Evolutionary conservation across 2,888 invertebrate species (phyloP), one percentile per base, ranked within the genome.

Genomic region (Ferrisia virgata): DNA sequence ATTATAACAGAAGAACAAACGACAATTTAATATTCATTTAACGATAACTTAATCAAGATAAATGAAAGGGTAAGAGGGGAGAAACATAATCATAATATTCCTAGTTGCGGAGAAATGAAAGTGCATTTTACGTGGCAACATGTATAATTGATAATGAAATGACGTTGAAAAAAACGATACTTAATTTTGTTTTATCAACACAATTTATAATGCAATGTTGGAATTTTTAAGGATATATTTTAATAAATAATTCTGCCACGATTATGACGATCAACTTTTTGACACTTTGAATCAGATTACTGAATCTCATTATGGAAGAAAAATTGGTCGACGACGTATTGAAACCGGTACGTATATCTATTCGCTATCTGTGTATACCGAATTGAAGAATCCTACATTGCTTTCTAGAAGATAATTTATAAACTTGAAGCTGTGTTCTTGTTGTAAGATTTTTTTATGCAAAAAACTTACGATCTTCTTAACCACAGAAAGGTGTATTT

Each of bases 231-330:
- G 76, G 31, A 9, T 5, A 76, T 31, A 43, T 43, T 43, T 28
- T 79, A 28, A 25, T 28, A n/a, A n/a, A n/a, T 43, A 79, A 79
- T 36, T 79, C 47, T 79, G 79, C 79, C 79, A 79, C 79, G 79
- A 28, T 43, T 40, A 79, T 79, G 79, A 79, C 47, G 79, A 18
- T 28, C 9, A 28, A 64, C 11, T 64, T 25, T 28, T 11, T 3
- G n/a, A 4, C 58, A 2, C 11, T 28, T 64, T 64, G 58, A 64
- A 28, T 25, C 28, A 28, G 9, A 11, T 28, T 22, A 4, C 22
- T 28, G 9, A 39, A 28, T 28, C 3, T 28, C 58, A 64, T 1
- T 3, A 72, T 72, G 72, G 72, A 72, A 72, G 72, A 72, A 33
- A 72, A 72, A 33, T 2, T n/a, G 9, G 1, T 36, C 1, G 72